These are phyloP conservation scores for Kryptolebias ocellatus DNA, from an alignment of 2,797 vertebrate genomes.

Conservation along the genomic window DNA sequence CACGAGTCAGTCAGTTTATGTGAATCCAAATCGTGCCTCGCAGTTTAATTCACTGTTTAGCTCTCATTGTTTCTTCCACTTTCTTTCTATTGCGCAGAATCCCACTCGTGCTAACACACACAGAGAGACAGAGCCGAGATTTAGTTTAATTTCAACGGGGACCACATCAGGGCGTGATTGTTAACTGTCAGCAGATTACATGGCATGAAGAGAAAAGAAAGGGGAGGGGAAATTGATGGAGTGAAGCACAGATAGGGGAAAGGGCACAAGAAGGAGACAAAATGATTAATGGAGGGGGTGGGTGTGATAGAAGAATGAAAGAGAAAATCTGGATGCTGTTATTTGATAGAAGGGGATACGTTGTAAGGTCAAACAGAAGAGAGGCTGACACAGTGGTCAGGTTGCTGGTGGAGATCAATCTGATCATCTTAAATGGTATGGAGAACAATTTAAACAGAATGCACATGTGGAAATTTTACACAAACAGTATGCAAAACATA, in stretches of 20 bases:
- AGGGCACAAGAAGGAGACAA: constrained; percentile 60
- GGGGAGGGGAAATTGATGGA: constrained; percentile 49
- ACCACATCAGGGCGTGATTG: constrained; percentile 43
- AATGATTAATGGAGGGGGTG: constrained; percentile 42
- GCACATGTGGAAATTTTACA: background rate
- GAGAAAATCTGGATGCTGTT: constrained; percentile 64
- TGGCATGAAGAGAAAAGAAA: constrained; percentile 34
- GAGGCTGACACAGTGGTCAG: constrained; percentile 52
- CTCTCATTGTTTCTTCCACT: constrained; percentile 12
- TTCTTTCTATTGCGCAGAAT: constrained; percentile 2
- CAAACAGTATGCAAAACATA: background rate
- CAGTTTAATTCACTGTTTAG: constrained; percentile 15
- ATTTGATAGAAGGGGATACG: constrained; percentile 76
- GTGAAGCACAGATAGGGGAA: constrained; percentile 49
- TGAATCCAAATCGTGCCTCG: constrained; percentile 20
- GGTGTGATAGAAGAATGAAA: constrained; percentile 36
- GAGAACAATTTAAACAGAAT: constrained; percentile 22
- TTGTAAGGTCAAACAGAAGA: constrained; percentile 61
- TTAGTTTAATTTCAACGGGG: constrained; percentile 48
- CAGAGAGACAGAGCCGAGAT: constrained; percentile 18
- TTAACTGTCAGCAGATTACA: constrained; percentile 68
- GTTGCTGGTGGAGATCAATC: constrained; percentile 59
- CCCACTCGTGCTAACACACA: background rate
- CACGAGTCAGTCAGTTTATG: constrained; percentile 1
- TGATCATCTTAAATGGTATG: constrained; percentile 53